phyloP scores from a whole-genome alignment of 2,113 vertebrate species.

The Australoheros scitulus region DNA sequence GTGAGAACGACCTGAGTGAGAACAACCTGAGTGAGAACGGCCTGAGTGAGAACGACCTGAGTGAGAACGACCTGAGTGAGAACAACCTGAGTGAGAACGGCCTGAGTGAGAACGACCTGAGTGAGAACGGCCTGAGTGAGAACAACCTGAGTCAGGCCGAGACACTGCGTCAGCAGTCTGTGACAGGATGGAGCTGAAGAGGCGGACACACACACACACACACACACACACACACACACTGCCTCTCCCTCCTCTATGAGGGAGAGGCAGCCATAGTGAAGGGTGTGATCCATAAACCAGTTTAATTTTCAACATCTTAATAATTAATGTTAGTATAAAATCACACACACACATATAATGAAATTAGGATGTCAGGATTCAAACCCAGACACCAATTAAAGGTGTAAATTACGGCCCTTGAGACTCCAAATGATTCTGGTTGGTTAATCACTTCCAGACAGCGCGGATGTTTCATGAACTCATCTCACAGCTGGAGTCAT shows the following conservation, averaged over 20 bases:
- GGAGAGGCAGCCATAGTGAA: neutral
- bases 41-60: neutral
- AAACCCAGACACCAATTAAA: slow-evolving; percentile 3
- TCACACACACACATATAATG: neutral
- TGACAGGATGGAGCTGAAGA: neutral
- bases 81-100: neutral
- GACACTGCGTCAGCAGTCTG: neutral
- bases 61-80: no score
- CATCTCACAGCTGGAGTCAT: neutral
- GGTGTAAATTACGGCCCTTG: neutral
- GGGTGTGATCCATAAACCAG: neutral
- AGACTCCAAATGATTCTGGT: slow-evolving; percentile 3
- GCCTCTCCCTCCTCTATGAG: no score
- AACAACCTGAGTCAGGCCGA: neutral
- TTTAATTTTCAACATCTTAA: slow-evolving; percentile 4
- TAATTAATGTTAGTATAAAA: neutral
- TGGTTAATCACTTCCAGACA: neutral
- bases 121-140: no score
- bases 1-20: neutral
- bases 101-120: neutral
- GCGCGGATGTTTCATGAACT: neutral
- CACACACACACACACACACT: rapidly evolving
- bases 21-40: neutral
- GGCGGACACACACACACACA: neutral
- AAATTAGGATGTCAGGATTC: neutral